Evolutionary conservation across 2,113 vertebrate species (phyloP), one percentile per base, ranked within the genome.

Genomic region (Chlorodrepanis virens): DNA sequence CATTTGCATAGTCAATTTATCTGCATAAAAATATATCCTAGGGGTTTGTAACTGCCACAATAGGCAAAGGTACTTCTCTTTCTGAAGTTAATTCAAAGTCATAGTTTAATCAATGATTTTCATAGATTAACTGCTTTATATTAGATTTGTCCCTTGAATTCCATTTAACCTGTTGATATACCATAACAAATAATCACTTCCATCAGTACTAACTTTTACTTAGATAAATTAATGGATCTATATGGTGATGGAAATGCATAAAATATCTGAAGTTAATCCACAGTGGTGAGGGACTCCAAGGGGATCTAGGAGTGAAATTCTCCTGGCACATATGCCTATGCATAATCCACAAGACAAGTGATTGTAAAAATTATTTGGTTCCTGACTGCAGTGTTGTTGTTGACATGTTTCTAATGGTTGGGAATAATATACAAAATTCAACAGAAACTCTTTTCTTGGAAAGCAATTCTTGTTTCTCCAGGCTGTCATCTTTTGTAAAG

Each of bases 401-500:
- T 82, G 28, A 52, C 42, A 9, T 33, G 65, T 89, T 96, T 89
- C 56, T 94, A 89, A 89, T 64, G 24, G 64, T 84, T 72, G 71
- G 61, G 65, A 97, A 95, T 81, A 90, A 87, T 47, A 80, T 28
- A 90, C 44, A 64, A 69, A 95, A 96, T 85, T 92, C 74, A 91
- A 74, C 37, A 50, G 90, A 97, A 94, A 76, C 31, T 70, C 44
- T 86, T 13, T 96, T 91, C 84, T 96, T 96, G 57, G 72, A 94
- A 97, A 97, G 96, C 89, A 97, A 78, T 83, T 77, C 83, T 92
- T 96, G 76, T 91, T 97, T 96, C 94, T 96, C 65, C 63, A 78
- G 68, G 75, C 88, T 98, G 96, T 96, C 97, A 97, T 96, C 47
- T 76, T 97, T 97, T 96, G 69, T 87, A 96, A 97, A 96, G 74